Base-by-base conservation (phyloP, 2,888 invertebrate genomes). In the Lysandra bellargus region DNA sequence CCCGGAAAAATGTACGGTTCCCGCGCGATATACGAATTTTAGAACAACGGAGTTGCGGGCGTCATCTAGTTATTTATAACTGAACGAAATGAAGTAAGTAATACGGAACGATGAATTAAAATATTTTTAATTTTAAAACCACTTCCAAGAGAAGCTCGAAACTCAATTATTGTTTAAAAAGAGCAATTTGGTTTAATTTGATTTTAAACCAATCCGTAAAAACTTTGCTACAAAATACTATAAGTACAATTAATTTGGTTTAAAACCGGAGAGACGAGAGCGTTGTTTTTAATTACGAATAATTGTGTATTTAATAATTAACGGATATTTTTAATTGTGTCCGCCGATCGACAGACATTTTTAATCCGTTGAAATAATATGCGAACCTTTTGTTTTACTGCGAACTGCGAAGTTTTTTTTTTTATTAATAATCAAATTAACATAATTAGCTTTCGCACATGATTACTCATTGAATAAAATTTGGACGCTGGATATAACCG, bases 301-400 rank as follows among this genome's bases (percentile, higher is more conserved):
- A 76, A 76, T 76, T 76, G 76, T 53, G 76, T 23, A 33, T 76
- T 76, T 76, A 76, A 33, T 76, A 76, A 76, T 76, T 33, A 76
- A 30, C 57, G 76, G 14, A 57, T 33, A 76, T 53, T 76, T 76
- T 76, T 33, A 57, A 76, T 76, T 76, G 76, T 76, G 33, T 57
- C 33, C 14, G 30, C 57, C 76, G 30, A 49, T 53, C 49, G 33
- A 37, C 57, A 17, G 76, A 57, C 53, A 57, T 75, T 75, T 74
- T 75, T 23, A 57, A 75, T 49, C 75, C 75, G 33, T 57, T 57
- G 6, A 57, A 76, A 57, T 76, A 49, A 75, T 33, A 33, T 17
- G 14, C 6, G 14, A 9, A 12, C 12, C 64, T 5, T 69, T 69
- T 17, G 69, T 69, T 69, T 69, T 64, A 30, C 30, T 64, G 4